Percentiles rank a stretch among this genome's conserved stretches.
phyloP scores from a whole-genome alignment of 2,888 invertebrate species.

The Diabrotica balteata region DNA sequence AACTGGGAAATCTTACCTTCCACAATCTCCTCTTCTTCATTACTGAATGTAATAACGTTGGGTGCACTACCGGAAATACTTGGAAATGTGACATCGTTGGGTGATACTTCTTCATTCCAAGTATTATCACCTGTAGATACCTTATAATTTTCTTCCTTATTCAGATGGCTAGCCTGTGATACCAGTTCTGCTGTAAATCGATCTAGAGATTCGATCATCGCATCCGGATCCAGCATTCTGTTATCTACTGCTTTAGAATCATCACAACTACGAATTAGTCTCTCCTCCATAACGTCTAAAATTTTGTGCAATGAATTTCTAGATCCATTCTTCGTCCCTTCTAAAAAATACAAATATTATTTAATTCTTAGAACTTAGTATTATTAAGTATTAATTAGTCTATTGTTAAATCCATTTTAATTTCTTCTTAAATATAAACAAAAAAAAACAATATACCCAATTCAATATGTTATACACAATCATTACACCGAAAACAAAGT shows the following conservation, averaged over 20 bases:
- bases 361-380: too few species aligned
- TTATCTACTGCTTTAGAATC: conserved; percentile 51
- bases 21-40: conserved; percentile 60
- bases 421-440: too few species aligned
- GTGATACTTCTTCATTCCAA: conserved; percentile 83
- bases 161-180: conserved; percentile 69
- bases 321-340: conserved; percentile 62
- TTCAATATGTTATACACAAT: too few species aligned
- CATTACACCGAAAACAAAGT: too few species aligned
- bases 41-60: conserved; percentile 72
- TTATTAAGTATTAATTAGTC: too few species aligned
- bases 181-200: conserved; percentile 71
- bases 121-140: conserved; percentile 67
- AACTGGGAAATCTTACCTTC: not conserved
- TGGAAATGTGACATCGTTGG: conserved; percentile 82
- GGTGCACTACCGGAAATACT: conserved; percentile 81
- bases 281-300: conserved; percentile 44
- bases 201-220: conserved; percentile 73
- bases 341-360: conserved; percentile 28
- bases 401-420: too few species aligned
- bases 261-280: conserved; percentile 52
- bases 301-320: conserved; percentile 49
- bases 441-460: too few species aligned
- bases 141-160: conserved; percentile 57
- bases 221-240: conserved; percentile 67